Evolutionary conservation across 2,797 vertebrate genomes (phyloP), one percentile per base, ranked within the genome.

Genomic region (Eulemur rubriventer): DNA sequence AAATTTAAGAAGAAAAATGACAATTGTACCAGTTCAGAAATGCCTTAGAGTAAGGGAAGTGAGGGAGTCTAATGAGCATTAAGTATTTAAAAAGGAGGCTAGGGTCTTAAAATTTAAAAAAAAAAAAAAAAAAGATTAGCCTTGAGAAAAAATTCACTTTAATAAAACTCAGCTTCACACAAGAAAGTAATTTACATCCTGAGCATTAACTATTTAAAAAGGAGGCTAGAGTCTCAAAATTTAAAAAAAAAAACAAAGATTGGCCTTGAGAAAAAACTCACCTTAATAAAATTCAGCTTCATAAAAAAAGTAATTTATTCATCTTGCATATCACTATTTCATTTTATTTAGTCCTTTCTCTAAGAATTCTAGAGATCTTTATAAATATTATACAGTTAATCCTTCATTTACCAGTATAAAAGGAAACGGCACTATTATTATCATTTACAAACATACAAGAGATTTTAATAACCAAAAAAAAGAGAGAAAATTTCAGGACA

Each of bases 1-100:
- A 95, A 97, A 97, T 65, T 89, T 88, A 90, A 72, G 4, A 14
- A 33, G 9, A n/a, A 79, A 94, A 94, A 65, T 80, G 83, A 78
- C 52, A 96, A 52, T 55, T 93, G 41, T 17, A 33, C 24, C 52
- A 73, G 43, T 88, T 95, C 52, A 95, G 88, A 95, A 96, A 95
- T 73, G 22, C 61, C 80, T 87, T 76, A 61, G 6, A 52, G 84
- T 48, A 78, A 81, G 24, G 6, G 20, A 96, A 87, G 16, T 75
- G 14, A 93, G 14, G 30, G 38, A 72, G 7, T 76, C 5, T 52
- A 86, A 61, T 52, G 4, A 92, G 50, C 14, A 43, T 67, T 80
- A 75, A 57, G 22, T 82, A 26, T 48, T 41, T 57, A 80, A 57
- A 80, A 57, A 80, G 17, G 22, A 85, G n/a, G 24, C 43, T 72